These are phyloP conservation scores for Apistogramma diplotaenia DNA, from an alignment of 2,113 vertebrate genomes.

Conservation along the genomic window DNA sequence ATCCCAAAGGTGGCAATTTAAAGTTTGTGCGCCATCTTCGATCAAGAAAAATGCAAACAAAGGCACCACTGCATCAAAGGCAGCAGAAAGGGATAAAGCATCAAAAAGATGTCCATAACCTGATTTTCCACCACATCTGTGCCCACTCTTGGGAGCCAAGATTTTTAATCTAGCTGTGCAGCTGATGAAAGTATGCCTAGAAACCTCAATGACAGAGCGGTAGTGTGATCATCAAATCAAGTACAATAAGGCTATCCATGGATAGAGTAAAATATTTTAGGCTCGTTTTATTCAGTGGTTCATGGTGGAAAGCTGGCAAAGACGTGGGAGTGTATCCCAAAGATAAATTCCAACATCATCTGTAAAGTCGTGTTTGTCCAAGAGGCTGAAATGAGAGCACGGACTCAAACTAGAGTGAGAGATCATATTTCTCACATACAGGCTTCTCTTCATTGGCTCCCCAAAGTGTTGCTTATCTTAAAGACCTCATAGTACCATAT, in stretches of 20 bases:
- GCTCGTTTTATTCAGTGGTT: background rate
- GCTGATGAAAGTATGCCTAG: background rate
- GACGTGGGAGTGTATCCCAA: background rate
- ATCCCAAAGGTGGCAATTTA: background rate
- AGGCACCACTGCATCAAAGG: background rate
- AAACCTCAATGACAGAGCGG: background rate
- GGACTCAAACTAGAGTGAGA: background rate
- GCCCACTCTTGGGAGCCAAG: background rate
- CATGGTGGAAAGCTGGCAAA: background rate
- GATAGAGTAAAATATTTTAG: background rate
- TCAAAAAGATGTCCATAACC: constrained; percentile 9
- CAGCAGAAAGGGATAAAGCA: constrained; percentile 11
- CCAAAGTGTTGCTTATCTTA: background rate
- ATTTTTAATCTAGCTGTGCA: background rate
- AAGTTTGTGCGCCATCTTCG: background rate
- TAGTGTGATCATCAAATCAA: background rate
- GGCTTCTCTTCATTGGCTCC: background rate
- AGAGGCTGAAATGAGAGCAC: background rate
- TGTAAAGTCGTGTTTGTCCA: background rate
- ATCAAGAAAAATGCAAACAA: background rate
- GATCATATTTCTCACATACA: background rate
- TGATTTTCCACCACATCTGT: constrained; percentile 6
- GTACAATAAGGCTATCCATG: background rate
- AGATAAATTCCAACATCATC: background rate
- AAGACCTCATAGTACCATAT: background rate